Evolutionary conservation across 2,797 vertebrate species (phyloP).

Genomic region (Serranus cabrilla): DNA sequence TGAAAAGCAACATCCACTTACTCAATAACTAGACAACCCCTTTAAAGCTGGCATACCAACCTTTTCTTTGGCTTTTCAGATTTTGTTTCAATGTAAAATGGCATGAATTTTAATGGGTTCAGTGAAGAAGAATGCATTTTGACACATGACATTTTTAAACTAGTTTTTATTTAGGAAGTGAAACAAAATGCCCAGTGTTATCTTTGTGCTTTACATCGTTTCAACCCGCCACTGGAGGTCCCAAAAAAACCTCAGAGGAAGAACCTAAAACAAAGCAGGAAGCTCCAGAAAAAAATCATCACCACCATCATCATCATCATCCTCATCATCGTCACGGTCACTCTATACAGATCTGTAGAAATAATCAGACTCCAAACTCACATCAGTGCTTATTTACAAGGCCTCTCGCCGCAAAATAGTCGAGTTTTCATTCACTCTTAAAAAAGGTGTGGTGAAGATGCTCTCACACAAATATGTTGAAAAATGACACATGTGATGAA

Average conservation of each 20-base stretch:
- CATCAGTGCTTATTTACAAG: slow-evolving; percentile 84
- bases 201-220: slow-evolving; percentile 90
- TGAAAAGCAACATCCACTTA: too few relatives aligned
- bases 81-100: background rate
- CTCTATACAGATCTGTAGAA: slow-evolving; percentile 86
- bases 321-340: slow-evolving; percentile 60
- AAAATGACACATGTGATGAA: slow-evolving; percentile 59
- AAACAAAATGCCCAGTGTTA: slow-evolving; percentile 86
- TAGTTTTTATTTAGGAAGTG: slow-evolving; percentile 89
- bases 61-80: background rate
- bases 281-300: slow-evolving; percentile 72
- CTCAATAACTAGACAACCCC: too few relatives aligned
- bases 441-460: slow-evolving; percentile 63
- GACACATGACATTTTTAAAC: slow-evolving; percentile 53
- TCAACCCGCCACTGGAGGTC: slow-evolving; percentile 59
- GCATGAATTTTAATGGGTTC: background rate
- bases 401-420: slow-evolving; percentile 77
- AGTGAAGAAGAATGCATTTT: background rate
- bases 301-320: slow-evolving; percentile 41
- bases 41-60: background rate
- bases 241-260: slow-evolving; percentile 70
- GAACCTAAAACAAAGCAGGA: slow-evolving; percentile 73
- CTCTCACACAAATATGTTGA: slow-evolving; percentile 46
- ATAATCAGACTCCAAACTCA: slow-evolving; percentile 84
- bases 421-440: slow-evolving; percentile 65